Percentiles rank a stretch among this genome's conserved stretches.
Evolutionary conservation across 2,113 vertebrate species (phyloP).

Genomic region (Campylorhamphus procurvoides): DNA sequence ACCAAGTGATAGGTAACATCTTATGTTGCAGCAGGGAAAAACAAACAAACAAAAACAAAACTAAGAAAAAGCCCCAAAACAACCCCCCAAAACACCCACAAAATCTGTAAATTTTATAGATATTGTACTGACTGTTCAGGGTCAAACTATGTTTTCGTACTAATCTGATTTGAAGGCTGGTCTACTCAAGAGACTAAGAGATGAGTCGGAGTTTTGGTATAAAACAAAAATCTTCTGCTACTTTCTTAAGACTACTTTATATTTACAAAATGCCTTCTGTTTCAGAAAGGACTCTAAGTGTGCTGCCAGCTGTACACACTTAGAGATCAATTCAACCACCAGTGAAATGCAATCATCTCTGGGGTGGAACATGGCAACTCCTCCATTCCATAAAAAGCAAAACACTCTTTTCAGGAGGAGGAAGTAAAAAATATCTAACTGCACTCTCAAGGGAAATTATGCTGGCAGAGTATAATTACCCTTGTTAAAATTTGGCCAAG

Average conservation of each 20-base stretch:
- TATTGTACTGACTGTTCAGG: background rate
- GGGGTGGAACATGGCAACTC: background rate
- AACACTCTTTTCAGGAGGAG: background rate
- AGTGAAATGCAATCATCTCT: background rate
- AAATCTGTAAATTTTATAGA: background rate
- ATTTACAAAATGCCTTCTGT: background rate
- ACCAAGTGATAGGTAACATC: background rate
- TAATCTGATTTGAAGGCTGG: background rate
- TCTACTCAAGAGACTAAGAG: background rate
- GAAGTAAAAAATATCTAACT: background rate
- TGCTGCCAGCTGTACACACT: background rate
- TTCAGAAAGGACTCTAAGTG: background rate
- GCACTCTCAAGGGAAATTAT: background rate
- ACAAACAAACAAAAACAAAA: background rate
- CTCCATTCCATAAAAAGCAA: background rate
- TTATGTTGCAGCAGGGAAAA: background rate
- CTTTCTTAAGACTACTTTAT: background rate
- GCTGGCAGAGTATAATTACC: background rate
- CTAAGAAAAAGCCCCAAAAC: too few species aligned
- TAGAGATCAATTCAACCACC: background rate
- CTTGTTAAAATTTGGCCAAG: background rate
- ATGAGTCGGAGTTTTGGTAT: background rate
- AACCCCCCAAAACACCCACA: too few species aligned
- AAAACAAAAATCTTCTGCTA: background rate
- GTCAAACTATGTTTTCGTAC: background rate